Percentiles rank a stretch among this genome's conserved stretches.
Conservation (phyloP, 2,797 vertebrate genomes). For the Hozukius guyotensis region DNA sequence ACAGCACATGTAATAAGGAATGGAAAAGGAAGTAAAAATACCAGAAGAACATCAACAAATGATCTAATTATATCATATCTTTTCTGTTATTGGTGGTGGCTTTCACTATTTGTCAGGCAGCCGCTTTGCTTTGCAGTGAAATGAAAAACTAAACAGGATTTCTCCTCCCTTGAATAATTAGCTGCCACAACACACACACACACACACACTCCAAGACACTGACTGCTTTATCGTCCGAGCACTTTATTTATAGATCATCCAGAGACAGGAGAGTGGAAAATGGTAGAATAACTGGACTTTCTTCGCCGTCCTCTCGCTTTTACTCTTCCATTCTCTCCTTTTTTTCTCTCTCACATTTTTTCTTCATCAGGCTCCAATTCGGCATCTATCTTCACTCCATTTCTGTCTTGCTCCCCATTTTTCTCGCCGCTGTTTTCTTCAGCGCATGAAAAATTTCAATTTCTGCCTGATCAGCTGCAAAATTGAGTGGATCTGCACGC, state of each 20-base stretch:
- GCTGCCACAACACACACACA: constrained; percentile 26
- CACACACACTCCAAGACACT: neutral
- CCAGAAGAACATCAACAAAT: neutral
- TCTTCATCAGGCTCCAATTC: neutral
- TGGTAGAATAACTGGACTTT: constrained; percentile 36
- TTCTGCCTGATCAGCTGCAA: constrained; percentile 69
- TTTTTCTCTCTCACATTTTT: neutral
- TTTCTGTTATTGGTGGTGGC: neutral
- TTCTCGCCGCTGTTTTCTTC: constrained; percentile 13
- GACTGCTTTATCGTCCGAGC: constrained; percentile 23
- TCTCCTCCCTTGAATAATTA: constrained; percentile 62
- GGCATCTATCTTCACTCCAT: neutral
- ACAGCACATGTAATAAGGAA: neutral
- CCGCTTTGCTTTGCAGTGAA: constrained; percentile 32
- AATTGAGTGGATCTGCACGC: constrained; percentile 47
- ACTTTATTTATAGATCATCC: constrained; percentile 26
- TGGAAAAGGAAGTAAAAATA: neutral
- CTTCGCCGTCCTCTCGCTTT: neutral
- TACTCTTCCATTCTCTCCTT: neutral
- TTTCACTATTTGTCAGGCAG: constrained; percentile 17
- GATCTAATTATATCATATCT: neutral
- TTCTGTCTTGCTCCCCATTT: constrained; percentile 11
- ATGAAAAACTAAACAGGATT: constrained; percentile 60
- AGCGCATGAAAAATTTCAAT: constrained; percentile 53
- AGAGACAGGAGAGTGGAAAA: constrained; percentile 27